phyloP scores from a whole-genome alignment of 2,888 invertebrate genomes.

The Tenthredo distinguenda region DNA sequence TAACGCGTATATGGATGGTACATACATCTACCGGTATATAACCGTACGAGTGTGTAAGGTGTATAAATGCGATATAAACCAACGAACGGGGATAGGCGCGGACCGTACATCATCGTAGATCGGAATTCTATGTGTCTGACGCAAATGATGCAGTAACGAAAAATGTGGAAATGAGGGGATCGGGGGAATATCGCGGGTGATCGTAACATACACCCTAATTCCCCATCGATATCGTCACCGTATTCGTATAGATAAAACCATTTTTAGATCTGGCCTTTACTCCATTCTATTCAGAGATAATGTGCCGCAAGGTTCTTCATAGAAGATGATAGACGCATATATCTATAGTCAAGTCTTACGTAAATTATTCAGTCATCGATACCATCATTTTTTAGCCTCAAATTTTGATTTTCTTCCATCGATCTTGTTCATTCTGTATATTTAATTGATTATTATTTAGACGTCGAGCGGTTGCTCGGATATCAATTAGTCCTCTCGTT shows the following conservation, averaged over 20 bases:
- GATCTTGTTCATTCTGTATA: too few species aligned
- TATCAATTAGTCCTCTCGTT: not conserved
- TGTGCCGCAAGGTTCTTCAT: not conserved
- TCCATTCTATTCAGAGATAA: not conserved
- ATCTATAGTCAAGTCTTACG: not conserved
- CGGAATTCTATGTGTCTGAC: not conserved
- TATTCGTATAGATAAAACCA: too few species aligned
- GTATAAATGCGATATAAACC: not conserved
- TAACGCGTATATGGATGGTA: not conserved
- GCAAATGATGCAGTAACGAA: not conserved
- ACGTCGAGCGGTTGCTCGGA: not conserved
- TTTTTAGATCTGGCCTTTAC: not conserved
- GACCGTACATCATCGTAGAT: not conserved
- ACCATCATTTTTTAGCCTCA: not conserved
- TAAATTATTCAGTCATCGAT: not conserved
- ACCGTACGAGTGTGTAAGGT: not conserved
- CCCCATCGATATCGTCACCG: conserved; percentile 10
- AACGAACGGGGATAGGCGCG: not conserved
- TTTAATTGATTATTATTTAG: not conserved
- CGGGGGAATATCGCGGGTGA: not conserved
- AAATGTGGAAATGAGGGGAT: not conserved
- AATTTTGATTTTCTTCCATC: too few species aligned
- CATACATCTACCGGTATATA: not conserved
- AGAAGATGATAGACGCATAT: not conserved
- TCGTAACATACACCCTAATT: not conserved